These are phyloP conservation scores for Trichomycterus rosablanca DNA, from an alignment of 2,113 vertebrate genomes.

Conservation along the genomic window DNA sequence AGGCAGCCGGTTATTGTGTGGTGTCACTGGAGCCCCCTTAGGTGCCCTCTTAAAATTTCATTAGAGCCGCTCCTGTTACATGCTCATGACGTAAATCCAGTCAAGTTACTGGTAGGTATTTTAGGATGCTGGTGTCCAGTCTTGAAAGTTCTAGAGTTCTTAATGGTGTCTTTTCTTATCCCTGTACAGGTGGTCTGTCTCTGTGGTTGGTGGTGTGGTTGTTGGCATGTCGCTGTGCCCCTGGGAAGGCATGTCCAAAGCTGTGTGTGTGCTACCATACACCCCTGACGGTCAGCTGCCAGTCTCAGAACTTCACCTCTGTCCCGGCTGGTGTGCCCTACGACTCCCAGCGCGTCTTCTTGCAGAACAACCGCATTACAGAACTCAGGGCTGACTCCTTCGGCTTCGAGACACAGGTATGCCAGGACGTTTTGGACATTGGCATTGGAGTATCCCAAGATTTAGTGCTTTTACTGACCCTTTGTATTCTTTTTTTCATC, in stretches of 20 bases:
- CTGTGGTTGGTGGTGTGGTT: constrained; percentile 78
- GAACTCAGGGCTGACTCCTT: constrained; percentile 88
- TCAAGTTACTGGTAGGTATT: constrained; percentile 44
- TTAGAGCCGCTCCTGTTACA: constrained; percentile 53
- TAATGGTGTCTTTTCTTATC: constrained; percentile 1
- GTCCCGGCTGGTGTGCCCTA: constrained; percentile 84
- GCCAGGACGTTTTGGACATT: not conserved
- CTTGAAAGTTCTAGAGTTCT: not conserved
- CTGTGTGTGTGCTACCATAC: constrained; percentile 94
- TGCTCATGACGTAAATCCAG: constrained; percentile 40
- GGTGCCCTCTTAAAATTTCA: constrained; percentile 55
- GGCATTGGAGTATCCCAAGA: no score
- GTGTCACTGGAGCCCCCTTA: constrained; percentile 56
- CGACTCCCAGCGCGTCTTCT: constrained; percentile 88
- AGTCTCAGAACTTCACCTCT: constrained; percentile 90
- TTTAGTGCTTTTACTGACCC: no score
- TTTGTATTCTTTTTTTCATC: not conserved
- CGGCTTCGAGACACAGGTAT: constrained; percentile 82
- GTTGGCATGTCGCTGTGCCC: constrained; percentile 66
- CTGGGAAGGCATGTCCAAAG: constrained; percentile 77
- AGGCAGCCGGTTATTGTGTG: constrained; percentile 47
- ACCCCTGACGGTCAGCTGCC: constrained; percentile 96
- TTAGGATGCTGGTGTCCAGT: no score
- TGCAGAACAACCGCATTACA: constrained; percentile 95
- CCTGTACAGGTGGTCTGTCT: constrained; percentile 64